Conservation (phyloP, 2,113 vertebrate species). For the Jaculus jaculus region DNA sequence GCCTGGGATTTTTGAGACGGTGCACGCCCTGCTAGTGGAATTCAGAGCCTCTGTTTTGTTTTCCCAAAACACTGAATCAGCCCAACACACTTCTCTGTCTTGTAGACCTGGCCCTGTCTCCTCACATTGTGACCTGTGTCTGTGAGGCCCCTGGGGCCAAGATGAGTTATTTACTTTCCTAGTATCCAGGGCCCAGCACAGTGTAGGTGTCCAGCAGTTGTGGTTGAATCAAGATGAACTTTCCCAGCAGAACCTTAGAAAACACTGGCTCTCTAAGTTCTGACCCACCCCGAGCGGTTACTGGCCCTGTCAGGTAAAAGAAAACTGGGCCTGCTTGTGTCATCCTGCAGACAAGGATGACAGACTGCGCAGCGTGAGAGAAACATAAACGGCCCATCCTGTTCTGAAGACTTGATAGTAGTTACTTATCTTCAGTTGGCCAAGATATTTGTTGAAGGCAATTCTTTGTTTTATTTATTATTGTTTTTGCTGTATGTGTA, state of each 20-base stretch:
- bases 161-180: not conserved
- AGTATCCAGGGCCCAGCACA: not conserved
- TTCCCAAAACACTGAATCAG: not conserved
- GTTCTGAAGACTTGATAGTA: not conserved
- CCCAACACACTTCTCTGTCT: not conserved
- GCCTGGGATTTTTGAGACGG: not conserved
- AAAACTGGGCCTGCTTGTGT: no score
- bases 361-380: rapidly evolving
- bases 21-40: not conserved
- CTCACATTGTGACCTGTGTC: not conserved
- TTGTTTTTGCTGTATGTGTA: no score
- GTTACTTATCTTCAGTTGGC: not conserved
- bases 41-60: not conserved
- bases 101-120: no score
- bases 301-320: not conserved
- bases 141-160: not conserved
- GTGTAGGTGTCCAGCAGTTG: not conserved
- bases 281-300: not conserved
- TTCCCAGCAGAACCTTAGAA: not conserved
- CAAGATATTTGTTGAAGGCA: not conserved
- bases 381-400: rapidly evolving
- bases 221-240: not conserved
- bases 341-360: rapidly evolving
- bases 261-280: not conserved
- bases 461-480: not conserved